Base-by-base conservation (phyloP, 2,888 invertebrate species). In the Melanotus villosus region DNA sequence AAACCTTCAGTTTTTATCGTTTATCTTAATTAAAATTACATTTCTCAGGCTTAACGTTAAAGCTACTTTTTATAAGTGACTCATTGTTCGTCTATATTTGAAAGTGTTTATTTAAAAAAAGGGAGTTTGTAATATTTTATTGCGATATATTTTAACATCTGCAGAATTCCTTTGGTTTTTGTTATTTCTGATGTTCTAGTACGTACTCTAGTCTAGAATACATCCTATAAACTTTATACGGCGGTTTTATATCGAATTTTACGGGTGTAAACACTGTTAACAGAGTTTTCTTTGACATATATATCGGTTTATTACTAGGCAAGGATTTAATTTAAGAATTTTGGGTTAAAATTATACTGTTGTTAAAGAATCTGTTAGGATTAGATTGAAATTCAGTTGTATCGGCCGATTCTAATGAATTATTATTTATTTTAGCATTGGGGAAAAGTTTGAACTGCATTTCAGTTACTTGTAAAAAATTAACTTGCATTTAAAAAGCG, bases 231-330 rank as follows among this genome's bases (percentile, higher is more conserved):
- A 70, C 26, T 65, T 68, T 70, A 65, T 68, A 68, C 30, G 65
- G 36, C 68, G 41, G 43, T 71, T 71, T 71, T 71, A 71, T 71
- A 41, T 52, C 60, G 21, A 57, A 23, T 60, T 67, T 67, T 47
- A 70, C 63, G 63, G 47, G 58, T 57, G 70, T 62, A 70, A 70
- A 67, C 67, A 67, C 52, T 57, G 70, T 62, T 67, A 70, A 67
- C 67, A 67, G 36, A 54, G 52, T 56, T 64, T 45, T 59, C 67
- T 54, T 63, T 60, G 50, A 57, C 67, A 57, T 50, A 63, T n/a
- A n/a, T 38, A 64, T 59, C 34, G 45, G 45, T 64, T 65, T 70
- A 59, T 63, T 63, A 58, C 45, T n/a, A 43, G 38, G 23, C 43
- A 56, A 50, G 41, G 50, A 26, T 66, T 59, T 66, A 66, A 59